A percentile compares a stretch with the other conserved stretches of the same genome.
Conservation (phyloP, 2,113 vertebrate species). For the Gopherus flavomarginatus region DNA sequence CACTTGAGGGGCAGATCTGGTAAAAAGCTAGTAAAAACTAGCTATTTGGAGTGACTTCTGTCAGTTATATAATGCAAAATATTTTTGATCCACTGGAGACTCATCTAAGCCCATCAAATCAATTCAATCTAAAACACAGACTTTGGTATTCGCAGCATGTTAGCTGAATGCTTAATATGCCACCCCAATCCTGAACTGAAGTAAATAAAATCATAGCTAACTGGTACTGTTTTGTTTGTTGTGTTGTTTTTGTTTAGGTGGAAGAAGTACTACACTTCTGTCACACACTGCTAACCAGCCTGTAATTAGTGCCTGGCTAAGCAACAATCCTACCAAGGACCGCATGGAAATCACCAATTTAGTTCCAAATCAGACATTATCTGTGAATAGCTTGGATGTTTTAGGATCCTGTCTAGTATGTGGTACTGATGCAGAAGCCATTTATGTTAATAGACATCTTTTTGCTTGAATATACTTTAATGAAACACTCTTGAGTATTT, state of each 20-base stretch:
- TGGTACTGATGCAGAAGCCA: conserved; percentile 94
- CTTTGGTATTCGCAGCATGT: neutral
- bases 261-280: conserved; percentile 86
- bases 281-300: conserved; percentile 87
- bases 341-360: conserved; percentile 94
- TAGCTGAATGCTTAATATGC: neutral
- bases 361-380: conserved; percentile 90
- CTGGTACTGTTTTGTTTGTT: neutral
- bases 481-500: neutral
- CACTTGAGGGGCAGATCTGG: neutral
- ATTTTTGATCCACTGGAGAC: neutral
- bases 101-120: neutral
- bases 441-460: conserved; percentile 92
- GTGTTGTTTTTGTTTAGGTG: conserved; percentile 78
- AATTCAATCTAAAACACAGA: neutral
- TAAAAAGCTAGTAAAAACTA: neutral
- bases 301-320: conserved; percentile 90
- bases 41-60: neutral
- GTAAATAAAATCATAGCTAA: neutral
- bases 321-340: conserved; percentile 90
- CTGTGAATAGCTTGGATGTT: conserved; percentile 95
- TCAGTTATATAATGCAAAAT: neutral
- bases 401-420: conserved; percentile 95
- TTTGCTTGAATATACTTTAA: conserved; percentile 68
- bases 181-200: neutral